These are phyloP conservation scores for Elgonia sp. DNA, from an alignment of 2,888 invertebrate genomes.

Conservation along the genomic window DNA sequence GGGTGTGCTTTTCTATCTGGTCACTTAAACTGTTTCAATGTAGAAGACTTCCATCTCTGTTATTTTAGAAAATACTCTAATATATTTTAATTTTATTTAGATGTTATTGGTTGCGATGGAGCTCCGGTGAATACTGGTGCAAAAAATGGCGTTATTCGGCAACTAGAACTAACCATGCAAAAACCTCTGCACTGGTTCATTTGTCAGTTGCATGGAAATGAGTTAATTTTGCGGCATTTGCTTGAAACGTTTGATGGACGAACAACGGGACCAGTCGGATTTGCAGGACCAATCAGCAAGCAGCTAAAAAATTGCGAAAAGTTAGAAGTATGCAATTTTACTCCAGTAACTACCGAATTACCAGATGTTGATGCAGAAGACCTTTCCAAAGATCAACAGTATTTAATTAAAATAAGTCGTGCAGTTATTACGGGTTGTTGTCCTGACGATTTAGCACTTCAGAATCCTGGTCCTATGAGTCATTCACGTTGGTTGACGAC, in stretches of 20 bases:
- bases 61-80: no score
- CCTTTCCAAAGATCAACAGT: slow-evolving; percentile 58
- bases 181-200: slow-evolving; percentile 49
- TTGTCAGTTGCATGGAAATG: slow-evolving; percentile 56
- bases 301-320: slow-evolving; percentile 35
- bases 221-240: slow-evolving; percentile 44
- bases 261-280: slow-evolving; percentile 33
- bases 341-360: slow-evolving; percentile 2
- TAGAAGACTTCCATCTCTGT: no score
- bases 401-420: slow-evolving; percentile 46
- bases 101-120: slow-evolving; percentile 55
- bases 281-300: slow-evolving; percentile 42
- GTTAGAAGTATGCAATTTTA: slow-evolving; percentile 15
- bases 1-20: no score
- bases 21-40: no score
- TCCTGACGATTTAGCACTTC: slow-evolving; percentile 46
- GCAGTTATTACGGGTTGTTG: slow-evolving; percentile 57
- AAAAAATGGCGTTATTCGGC: slow-evolving; percentile 43
- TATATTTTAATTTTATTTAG: slow-evolving; percentile 28
- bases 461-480: slow-evolving; percentile 30
- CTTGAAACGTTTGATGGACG: slow-evolving; percentile 42
- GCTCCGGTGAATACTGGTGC: slow-evolving; percentile 49
- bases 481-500: slow-evolving; percentile 50
- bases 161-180: slow-evolving; percentile 33
- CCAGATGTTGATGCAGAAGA: slow-evolving; percentile 9